phyloP scores from a whole-genome alignment of 1,140 invertebrate species.

The Drosophila sucinea region DNA sequence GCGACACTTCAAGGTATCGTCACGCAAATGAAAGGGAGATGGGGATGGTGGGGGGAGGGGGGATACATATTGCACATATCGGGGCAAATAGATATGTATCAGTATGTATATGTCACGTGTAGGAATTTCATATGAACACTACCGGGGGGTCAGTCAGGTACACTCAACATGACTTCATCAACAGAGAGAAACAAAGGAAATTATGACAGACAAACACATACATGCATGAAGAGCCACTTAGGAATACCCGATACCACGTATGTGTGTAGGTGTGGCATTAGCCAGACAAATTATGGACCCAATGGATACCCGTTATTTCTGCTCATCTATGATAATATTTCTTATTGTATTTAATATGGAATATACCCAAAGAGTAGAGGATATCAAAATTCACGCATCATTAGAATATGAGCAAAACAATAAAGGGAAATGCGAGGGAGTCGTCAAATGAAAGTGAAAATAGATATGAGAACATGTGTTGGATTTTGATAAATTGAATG shows the following conservation, averaged over 20 bases:
- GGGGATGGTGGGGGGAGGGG: not conserved
- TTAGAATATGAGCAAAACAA: conserved; percentile 53
- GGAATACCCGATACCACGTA: not conserved
- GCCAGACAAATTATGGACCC: not conserved
- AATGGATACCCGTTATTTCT: no score
- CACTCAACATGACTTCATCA: conserved; percentile 66
- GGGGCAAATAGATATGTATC: conserved; percentile 13
- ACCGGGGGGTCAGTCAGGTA: conserved; percentile 1
- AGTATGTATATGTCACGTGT: conserved; percentile 60
- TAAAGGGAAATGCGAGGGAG: conserved; percentile 19
- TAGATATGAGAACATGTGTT: conserved; percentile 56
- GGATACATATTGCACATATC: not conserved
- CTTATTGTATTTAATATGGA: no score
- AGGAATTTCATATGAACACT: conserved; percentile 47
- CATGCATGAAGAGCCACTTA: not conserved
- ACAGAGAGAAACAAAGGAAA: conserved; percentile 37
- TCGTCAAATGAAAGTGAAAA: conserved; percentile 26
- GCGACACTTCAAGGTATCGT: conserved; percentile 66
- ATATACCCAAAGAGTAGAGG: not conserved
- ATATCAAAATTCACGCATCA: conserved; percentile 61
- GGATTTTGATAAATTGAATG: conserved; percentile 71
- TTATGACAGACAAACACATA: conserved; percentile 51
- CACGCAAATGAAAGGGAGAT: conserved; percentile 52
- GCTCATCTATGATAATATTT: no score
- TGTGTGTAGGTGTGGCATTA: not conserved